Base-by-base conservation (phyloP, 2,888 invertebrate species). In the Caenorhabditis macrosperma region DNA sequence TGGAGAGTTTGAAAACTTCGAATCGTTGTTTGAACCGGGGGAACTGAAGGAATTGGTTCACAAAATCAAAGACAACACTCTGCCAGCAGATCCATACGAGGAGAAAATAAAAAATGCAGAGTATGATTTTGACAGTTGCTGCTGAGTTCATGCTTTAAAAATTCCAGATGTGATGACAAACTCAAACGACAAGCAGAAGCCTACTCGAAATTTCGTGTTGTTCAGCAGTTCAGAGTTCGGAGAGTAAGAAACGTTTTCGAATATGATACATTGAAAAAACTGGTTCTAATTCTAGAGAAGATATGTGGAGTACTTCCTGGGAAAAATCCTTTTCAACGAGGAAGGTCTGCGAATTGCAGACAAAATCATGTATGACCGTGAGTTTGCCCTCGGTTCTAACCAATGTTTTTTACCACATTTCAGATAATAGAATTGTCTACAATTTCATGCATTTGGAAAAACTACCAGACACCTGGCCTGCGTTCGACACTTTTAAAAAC, bases 281-380 rank as follows among this genome's bases (percentile, higher is more conserved):
- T 9, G 5, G n/a, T 41, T 66, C 3, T 26, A 24, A n/a, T 76
- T 77, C 44, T 60, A 71, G 77, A 63, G 77, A 26, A 20, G 71
- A 50, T 64, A 28, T 26, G 38, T 66, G 7, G 71, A 78, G 41
- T 60, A 44, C n/a, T 78, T 78, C 46, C 17, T 78, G 35, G 28
- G 28, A 1, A 71, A 71, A 20, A 52, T 66, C 10, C 38, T 78
- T 0, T 71, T 60, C 66, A 55, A 52, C n/a, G 71, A 78, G 22
- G 6, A 64, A 15, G 78, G 78, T 1, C 44, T 78, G 20, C 59
- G 60, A 10, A 78, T 69, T 22, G 69, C 71, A n/a, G 78, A 78
- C 50, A 12, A 59, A 10, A 6, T 78, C 4, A 48, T 78, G 20
- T 71, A 48, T 28, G 12, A 48, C 3, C 20, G 69, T 69, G 9